Conservation (phyloP, 2,797 vertebrate species). For the Tauraco hartlaubi region DNA sequence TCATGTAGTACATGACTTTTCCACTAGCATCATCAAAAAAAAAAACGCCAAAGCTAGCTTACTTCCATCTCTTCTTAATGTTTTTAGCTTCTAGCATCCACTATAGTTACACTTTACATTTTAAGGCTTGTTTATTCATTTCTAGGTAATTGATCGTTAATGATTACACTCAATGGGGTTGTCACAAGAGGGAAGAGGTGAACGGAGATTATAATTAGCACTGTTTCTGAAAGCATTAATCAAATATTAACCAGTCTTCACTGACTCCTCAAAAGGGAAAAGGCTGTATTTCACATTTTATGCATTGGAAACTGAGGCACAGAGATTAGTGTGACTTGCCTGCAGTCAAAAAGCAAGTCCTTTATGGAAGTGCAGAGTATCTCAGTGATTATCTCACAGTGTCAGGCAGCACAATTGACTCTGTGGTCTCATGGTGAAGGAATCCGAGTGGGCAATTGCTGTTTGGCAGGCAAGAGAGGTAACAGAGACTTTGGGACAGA, state of each 20-base stretch:
- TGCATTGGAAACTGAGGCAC: neutral
- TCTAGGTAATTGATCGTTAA: neutral
- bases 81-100: neutral
- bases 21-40: neutral
- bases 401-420: neutral
- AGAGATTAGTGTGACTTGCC: neutral
- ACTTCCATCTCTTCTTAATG: neutral
- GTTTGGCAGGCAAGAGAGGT: neutral
- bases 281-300: neutral
- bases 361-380: neutral
- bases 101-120: neutral
- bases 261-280: neutral
- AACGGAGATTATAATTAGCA: neutral
- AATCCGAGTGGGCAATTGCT: neutral
- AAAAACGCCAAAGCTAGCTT: neutral
- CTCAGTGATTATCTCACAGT: neutral
- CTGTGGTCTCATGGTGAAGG: neutral
- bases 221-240: slow-evolving; percentile 14
- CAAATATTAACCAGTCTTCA: neutral
- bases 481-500: neutral
- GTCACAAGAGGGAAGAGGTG: neutral
- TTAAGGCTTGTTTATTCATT: neutral
- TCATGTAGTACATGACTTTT: neutral
- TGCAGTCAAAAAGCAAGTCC: neutral
- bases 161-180: neutral